Conservation (phyloP, 2,113 vertebrate species). For the Athene cunicularia region DNA sequence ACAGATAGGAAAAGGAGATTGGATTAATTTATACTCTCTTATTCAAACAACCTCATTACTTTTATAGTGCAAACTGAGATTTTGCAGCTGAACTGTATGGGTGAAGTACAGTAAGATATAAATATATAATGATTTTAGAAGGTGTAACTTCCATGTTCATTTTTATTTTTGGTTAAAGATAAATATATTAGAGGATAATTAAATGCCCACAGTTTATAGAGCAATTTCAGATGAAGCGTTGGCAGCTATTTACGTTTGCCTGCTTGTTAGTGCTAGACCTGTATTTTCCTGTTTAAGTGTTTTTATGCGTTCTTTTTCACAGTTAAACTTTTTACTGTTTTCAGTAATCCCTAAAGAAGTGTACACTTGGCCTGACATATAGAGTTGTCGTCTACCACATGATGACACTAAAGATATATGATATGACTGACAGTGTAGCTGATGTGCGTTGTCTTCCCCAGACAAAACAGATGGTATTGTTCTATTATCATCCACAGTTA, state of each 20-base stretch:
- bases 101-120: conserved; percentile 78
- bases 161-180: conserved; percentile 68
- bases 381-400: conserved; percentile 89
- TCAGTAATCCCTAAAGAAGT: conserved; percentile 88
- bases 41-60: conserved; percentile 98
- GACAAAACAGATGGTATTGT: conserved; percentile 98
- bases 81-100: conserved; percentile 86
- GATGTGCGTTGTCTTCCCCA: conserved; percentile 92
- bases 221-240: conserved; percentile 49
- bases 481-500: conserved; percentile 95
- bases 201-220: conserved; percentile 60
- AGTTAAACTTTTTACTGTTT: conserved; percentile 84
- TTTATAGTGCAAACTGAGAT: conserved; percentile 91
- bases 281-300: conserved; percentile 67
- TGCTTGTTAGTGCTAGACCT: conserved; percentile 47
- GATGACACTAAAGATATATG: conserved; percentile 99
- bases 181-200: conserved; percentile 69
- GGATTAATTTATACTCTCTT: conserved; percentile 96
- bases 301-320: conserved; percentile 75
- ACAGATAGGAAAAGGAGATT: conserved; percentile 89
- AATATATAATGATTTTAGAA: conserved; percentile 70
- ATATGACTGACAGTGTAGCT: conserved; percentile 94
- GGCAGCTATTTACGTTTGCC: conserved; percentile 70
- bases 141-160: conserved; percentile 56
- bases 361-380: conserved; percentile 97